Conservation (phyloP, 2,113 vertebrate genomes). For the Lepus americanus region DNA sequence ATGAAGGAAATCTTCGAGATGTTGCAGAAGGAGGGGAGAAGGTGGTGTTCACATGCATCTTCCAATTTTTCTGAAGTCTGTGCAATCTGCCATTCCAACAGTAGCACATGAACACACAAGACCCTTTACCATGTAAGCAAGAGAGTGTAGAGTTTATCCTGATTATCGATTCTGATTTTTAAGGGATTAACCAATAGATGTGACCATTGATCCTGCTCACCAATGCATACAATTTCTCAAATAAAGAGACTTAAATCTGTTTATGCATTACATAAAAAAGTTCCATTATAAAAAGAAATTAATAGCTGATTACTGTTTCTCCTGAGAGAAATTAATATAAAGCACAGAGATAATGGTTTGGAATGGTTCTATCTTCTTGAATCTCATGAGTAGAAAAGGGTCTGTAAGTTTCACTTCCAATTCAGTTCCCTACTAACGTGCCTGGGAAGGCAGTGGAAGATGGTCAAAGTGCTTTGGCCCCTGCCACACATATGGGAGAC, state of each 20-base stretch:
- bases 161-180: constrained; percentile 84
- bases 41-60: constrained; percentile 89
- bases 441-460: too few species aligned
- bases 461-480: too few species aligned
- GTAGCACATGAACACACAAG: constrained; percentile 99
- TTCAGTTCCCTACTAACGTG: too few species aligned
- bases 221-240: constrained; percentile 87
- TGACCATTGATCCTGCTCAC: constrained; percentile 85
- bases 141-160: constrained; percentile 75
- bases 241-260: constrained; percentile 86
- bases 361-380: background rate
- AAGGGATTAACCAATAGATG: constrained; percentile 85
- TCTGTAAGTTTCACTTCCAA: background rate
- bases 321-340: constrained; percentile 17
- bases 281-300: constrained; percentile 82
- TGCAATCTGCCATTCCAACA: constrained; percentile 99
- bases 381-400: background rate
- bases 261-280: constrained; percentile 89
- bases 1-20: too few species aligned
- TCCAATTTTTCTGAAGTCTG: constrained; percentile 99
- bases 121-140: constrained; percentile 97
- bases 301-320: background rate
- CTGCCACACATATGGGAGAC: too few species aligned
- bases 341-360: background rate
- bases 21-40: too few species aligned